Conservation (phyloP, 2,797 vertebrate genomes). For the Nasua narica region DNA sequence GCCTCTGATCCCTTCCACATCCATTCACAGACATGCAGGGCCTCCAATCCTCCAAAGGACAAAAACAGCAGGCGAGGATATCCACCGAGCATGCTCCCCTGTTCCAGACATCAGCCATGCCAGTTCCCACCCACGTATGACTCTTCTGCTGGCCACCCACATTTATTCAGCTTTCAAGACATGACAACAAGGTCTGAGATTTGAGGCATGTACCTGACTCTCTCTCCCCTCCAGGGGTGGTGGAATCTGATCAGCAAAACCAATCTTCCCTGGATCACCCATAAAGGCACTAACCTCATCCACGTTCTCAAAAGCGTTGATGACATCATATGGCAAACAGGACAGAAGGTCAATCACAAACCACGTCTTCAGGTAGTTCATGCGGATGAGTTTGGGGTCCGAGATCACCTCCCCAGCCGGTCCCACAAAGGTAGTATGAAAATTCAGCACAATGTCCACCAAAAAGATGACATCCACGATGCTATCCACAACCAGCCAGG, state of each 20-base stretch:
- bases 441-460: slow-evolving; percentile 98
- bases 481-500: slow-evolving; percentile 98
- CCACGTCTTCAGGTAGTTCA: slow-evolving; percentile 99
- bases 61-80: neutral
- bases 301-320: slow-evolving; percentile 99
- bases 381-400: slow-evolving; percentile 98
- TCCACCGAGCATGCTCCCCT: slow-evolving; percentile 33
- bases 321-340: slow-evolving; percentile 98
- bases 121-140: slow-evolving; percentile 33
- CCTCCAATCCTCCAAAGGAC: neutral
- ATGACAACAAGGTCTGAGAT: slow-evolving; percentile 72
- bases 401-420: slow-evolving; percentile 99
- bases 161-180: slow-evolving; percentile 57
- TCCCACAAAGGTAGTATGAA: slow-evolving; percentile 99
- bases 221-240: slow-evolving; percentile 77
- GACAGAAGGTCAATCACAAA: slow-evolving; percentile 99
- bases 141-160: slow-evolving; percentile 41
- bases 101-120: slow-evolving; percentile 22
- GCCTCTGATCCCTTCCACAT: neutral
- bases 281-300: slow-evolving; percentile 93
- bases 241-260: slow-evolving; percentile 65
- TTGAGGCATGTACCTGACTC: slow-evolving; percentile 74
- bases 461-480: slow-evolving; percentile 99
- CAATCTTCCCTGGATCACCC: slow-evolving; percentile 66
- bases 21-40: slow-evolving; percentile 58